Evolutionary conservation across 2,888 invertebrate species (phyloP).

Genomic region (Monopis laevigella): DNA sequence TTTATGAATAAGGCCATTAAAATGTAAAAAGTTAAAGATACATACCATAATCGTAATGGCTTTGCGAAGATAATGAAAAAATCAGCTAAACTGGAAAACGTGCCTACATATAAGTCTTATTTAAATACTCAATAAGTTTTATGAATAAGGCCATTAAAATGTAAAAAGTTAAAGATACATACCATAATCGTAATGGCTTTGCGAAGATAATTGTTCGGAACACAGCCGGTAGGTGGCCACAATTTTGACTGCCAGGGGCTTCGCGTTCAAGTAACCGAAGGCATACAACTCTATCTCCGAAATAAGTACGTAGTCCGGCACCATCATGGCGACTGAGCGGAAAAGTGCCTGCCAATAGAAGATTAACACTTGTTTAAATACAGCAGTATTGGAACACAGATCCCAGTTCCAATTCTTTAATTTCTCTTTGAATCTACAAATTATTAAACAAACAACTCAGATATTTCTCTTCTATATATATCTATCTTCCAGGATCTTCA

Average conservation of each 20-base stretch:
- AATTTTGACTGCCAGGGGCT: slow-evolving; percentile 90
- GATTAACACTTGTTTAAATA: too few relatives aligned
- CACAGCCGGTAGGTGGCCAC: slow-evolving; percentile 93
- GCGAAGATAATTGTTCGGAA: slow-evolving; percentile 93
- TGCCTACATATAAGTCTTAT: too few relatives aligned
- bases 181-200: slow-evolving; percentile 96
- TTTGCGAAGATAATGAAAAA: slow-evolving; percentile 91
- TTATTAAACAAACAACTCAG: too few relatives aligned
- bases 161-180: slow-evolving; percentile 17
- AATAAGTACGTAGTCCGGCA: slow-evolving; percentile 94
- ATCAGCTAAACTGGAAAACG: too few relatives aligned
- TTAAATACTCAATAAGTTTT: too few relatives aligned
- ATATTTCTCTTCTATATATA: too few relatives aligned
- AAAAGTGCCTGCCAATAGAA: slow-evolving; percentile 87
- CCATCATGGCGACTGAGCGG: slow-evolving; percentile 97
- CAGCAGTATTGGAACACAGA: too few relatives aligned
- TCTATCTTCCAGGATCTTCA: too few relatives aligned
- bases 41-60: slow-evolving; percentile 93
- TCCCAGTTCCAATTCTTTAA: too few relatives aligned
- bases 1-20: not conserved
- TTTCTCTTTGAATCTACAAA: too few relatives aligned
- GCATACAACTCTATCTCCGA: slow-evolving; percentile 95
- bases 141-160: not conserved
- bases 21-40: not conserved
- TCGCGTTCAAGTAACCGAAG: slow-evolving; percentile 89